These are phyloP conservation scores for Cecropterus lyciades DNA, from an alignment of 1,140 invertebrate genomes.

Conservation along the genomic window DNA sequence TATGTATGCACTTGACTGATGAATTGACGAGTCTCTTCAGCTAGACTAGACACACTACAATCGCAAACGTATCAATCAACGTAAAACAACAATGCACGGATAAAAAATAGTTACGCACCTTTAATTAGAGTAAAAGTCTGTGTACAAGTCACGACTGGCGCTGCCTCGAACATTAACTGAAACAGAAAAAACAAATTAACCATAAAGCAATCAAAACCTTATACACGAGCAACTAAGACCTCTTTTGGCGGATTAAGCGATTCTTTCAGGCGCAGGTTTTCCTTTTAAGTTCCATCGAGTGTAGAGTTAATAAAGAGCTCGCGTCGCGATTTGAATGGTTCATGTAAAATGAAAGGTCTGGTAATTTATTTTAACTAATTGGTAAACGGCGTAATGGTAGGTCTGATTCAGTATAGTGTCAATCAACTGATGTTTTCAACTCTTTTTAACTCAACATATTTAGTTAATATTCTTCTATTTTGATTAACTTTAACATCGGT, in stretches of 20 bases:
- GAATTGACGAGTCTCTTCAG: slow-evolving; percentile 6
- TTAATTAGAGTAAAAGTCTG: slow-evolving; percentile 47
- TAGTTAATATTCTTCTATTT: too few species aligned
- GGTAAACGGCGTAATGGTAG: not conserved
- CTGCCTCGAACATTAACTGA: slow-evolving; percentile 66
- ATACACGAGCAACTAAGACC: not conserved
- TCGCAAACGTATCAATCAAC: not conserved
- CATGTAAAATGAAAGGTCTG: not conserved
- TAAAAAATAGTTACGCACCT: slow-evolving; percentile 38
- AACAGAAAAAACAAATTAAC: slow-evolving; percentile 40
- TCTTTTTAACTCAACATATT: too few species aligned
- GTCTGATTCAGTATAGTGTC: too few species aligned
- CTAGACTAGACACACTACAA: not conserved
- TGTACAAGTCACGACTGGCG: slow-evolving; percentile 47
- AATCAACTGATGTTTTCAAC: too few species aligned
- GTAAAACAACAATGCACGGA: slow-evolving; percentile 8
- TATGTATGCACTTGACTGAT: not conserved
- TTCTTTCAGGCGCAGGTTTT: not conserved
- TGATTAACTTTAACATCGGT: too few species aligned
- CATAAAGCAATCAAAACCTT: not conserved
- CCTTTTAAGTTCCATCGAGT: not conserved
- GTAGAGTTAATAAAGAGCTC: not conserved
- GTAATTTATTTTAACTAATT: slow-evolving; percentile 14
- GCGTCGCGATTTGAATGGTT: not conserved
- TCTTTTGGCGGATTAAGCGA: not conserved